A percentile compares a stretch with the other conserved stretches of the same genome.
phyloP scores from a whole-genome alignment of 2,888 invertebrate species.

The Phymatocera aterrima region DNA sequence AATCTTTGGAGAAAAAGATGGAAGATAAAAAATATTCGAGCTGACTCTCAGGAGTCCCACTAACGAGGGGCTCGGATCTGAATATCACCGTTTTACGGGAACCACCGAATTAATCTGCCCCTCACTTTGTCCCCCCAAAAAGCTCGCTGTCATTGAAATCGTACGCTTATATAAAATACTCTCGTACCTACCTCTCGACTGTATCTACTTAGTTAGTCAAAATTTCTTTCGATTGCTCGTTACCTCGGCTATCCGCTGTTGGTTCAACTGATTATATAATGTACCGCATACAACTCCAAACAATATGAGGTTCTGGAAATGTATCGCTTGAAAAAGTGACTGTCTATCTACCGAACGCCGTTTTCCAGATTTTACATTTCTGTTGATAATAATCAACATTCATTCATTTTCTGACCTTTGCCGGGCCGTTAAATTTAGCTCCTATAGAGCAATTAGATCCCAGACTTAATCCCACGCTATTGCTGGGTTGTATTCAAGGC shows the following conservation, averaged over 20 bases:
- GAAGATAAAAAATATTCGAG: not conserved
- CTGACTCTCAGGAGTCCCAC: conserved; percentile 28
- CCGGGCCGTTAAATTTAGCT: too few relatives aligned
- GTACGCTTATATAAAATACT: conserved; percentile 18
- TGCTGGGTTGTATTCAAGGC: not conserved
- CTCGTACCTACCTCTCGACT: conserved; percentile 13
- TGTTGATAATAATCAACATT: too few relatives aligned
- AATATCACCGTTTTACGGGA: conserved; percentile 40
- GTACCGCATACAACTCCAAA: not conserved
- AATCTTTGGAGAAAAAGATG: not conserved
- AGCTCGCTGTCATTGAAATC: conserved; percentile 15
- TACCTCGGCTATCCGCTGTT: conserved; percentile 40
- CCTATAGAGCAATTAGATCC: too few relatives aligned
- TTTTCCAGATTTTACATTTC: too few relatives aligned
- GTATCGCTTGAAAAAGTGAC: too few relatives aligned
- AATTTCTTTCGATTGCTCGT: conserved; percentile 40
- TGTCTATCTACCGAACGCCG: too few relatives aligned
- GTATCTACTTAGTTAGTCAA: conserved; percentile 38
- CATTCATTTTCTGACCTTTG: too few relatives aligned
- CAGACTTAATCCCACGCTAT: too few relatives aligned
- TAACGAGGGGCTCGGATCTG: conserved; percentile 37
- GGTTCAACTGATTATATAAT: not conserved
- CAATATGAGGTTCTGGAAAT: not conserved
- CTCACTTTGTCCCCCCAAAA: not conserved
- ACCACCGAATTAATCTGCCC: conserved; percentile 34